Evolutionary conservation across 2,888 invertebrate species (phyloP).

Genomic region (Rapana venosa): DNA sequence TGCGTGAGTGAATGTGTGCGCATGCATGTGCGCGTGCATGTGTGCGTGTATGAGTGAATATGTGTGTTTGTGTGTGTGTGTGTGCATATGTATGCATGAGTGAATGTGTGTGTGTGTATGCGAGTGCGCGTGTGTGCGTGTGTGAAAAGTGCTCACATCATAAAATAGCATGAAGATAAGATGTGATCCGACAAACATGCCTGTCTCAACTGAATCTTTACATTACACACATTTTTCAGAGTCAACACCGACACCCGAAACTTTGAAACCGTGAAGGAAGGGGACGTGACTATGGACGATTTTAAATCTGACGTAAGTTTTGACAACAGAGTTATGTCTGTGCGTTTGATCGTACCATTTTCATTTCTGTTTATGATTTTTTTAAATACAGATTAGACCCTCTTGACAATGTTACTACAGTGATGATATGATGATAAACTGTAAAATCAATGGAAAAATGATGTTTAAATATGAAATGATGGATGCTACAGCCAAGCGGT

Average conservation of each 20-base stretch:
- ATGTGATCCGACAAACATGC: not conserved
- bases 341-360: not conserved
- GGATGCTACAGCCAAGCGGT: too few relatives aligned
- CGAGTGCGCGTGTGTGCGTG: too few relatives aligned
- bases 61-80: conserved; percentile 14
- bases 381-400: too few relatives aligned
- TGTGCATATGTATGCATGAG: conserved; percentile 3
- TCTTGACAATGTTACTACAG: too few relatives aligned
- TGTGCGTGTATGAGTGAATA: not conserved
- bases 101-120: too few relatives aligned
- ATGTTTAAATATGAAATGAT: not conserved
- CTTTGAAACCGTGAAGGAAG: conserved; percentile 56
- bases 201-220: not conserved
- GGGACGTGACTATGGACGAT: conserved; percentile 50
- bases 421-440: too few relatives aligned
- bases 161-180: not conserved
- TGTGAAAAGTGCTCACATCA: not conserved
- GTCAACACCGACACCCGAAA: conserved; percentile 51
- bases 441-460: not conserved
- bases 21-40: not conserved
- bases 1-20: too few relatives aligned
- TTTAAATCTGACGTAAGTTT: conserved; percentile 60
- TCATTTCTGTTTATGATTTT: not conserved
- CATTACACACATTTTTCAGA: conserved; percentile 32
- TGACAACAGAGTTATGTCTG: too few relatives aligned